A percentile compares a stretch with the other conserved stretches of the same genome.
Conservation (phyloP, 2,113 vertebrate genomes). For the Apodemus speciosus region DNA sequence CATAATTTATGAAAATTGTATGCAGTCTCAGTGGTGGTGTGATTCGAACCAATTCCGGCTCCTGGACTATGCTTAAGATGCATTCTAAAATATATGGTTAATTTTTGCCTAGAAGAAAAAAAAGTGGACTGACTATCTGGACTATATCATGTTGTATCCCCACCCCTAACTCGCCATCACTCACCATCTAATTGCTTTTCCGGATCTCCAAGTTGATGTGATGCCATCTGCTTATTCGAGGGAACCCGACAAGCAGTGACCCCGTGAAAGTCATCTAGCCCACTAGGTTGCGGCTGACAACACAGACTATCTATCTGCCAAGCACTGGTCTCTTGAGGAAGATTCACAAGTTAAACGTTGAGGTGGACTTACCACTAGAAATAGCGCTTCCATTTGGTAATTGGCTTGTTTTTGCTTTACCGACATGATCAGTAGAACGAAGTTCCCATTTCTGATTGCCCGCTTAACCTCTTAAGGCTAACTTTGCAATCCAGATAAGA, state of each 20-base stretch:
- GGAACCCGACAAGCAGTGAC: neutral
- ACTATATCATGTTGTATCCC: neutral
- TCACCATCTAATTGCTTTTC: constrained; percentile 35
- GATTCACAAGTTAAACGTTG: constrained; percentile 44
- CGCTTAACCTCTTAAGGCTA: constrained; percentile 32
- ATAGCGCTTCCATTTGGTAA: constrained; percentile 43
- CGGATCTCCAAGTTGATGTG: constrained; percentile 42
- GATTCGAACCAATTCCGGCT: constrained; percentile 2
- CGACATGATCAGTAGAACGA: constrained; percentile 24
- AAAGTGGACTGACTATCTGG: neutral
- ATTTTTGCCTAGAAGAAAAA: neutral
- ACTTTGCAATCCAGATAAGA: constrained; percentile 27
- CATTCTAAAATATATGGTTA: neutral
- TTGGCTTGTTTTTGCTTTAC: constrained; percentile 66
- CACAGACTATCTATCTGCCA: neutral
- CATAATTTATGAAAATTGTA: neutral
- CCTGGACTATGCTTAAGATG: neutral
- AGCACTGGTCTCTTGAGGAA: constrained; percentile 40
- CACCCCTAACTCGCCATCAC: neutral
- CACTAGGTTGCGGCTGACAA: constrained; percentile 26
- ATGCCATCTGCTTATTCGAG: neutral
- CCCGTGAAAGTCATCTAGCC: constrained; percentile 29
- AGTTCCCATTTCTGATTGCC: constrained; percentile 34
- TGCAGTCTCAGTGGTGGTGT: neutral
- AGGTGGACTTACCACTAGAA: constrained; percentile 46